These are phyloP conservation scores for Agrochola macilenta DNA, from an alignment of 2,888 invertebrate genomes.

Conservation along the genomic window DNA sequence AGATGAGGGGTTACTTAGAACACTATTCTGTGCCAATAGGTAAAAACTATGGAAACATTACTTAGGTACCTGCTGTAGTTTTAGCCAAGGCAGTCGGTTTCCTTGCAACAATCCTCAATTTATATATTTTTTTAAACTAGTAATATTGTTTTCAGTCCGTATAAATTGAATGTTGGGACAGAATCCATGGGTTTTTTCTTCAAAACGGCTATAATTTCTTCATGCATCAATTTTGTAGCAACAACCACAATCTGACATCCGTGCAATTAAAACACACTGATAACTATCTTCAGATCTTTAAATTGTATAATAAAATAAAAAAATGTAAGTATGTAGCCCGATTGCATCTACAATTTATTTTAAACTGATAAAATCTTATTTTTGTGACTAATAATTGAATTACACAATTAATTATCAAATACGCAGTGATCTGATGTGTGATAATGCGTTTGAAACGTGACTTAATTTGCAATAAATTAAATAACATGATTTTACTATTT, in stretches of 20 bases:
- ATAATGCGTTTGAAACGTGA: conserved; percentile 27
- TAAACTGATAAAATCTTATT: conserved; percentile 14
- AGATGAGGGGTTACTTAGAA: no score
- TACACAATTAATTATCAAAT: conserved; percentile 30
- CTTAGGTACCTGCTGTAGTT: no score
- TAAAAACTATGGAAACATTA: no score
- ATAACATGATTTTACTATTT: conserved; percentile 33
- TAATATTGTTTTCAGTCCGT: no score
- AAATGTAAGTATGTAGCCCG: conserved; percentile 1
- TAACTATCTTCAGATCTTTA: conserved; percentile 19
- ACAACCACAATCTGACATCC: not conserved
- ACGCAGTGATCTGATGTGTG: conserved; percentile 13
- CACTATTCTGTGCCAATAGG: no score
- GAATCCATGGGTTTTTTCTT: not conserved
- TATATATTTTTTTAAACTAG: no score
- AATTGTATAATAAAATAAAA: conserved; percentile 37
- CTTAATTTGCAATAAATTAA: conserved; percentile 13
- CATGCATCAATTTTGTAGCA: not conserved
- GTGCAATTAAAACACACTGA: conserved; percentile 20
- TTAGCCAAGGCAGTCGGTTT: no score
- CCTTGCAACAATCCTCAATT: no score
- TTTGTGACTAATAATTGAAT: conserved; percentile 41
- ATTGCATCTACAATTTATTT: conserved; percentile 44
- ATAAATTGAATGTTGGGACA: no score
- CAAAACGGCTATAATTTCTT: not conserved